Base-by-base conservation (phyloP, 1,140 invertebrate genomes). In the Frieseomelitta varia region DNA sequence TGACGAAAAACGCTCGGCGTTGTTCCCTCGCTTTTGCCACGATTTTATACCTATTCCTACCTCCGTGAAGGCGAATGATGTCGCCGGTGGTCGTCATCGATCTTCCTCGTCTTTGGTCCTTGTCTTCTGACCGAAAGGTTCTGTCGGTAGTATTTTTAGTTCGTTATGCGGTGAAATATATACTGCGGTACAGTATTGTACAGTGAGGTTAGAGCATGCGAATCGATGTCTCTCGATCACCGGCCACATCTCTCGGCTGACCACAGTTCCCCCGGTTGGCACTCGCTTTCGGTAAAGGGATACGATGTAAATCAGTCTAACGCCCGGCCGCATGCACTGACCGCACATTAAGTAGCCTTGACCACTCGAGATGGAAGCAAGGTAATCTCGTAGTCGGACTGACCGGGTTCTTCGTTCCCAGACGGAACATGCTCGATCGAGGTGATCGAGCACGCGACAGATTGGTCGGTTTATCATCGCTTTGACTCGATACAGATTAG, bases 241-340 rank as follows among this genome's bases (percentile, higher is more conserved):
- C 83, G 89, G 92, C 91, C 88, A 92, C 93, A 93, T 93, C 91
- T 92, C 92, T 93, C 93, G 91, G 90, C 81, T 85, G 90, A 94
- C 93, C 93, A 68, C 93, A 94, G 90, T 85, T 81, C 75, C 84
- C 90, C 2, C 77, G 85, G 80, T 83, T 88, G 77, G 85, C 84
- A 82, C 87, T 90, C 85, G 89, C 85, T 84, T 90, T 87, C 90
- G 88, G 90, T 88, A 89, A 91, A 91, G 90, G 91, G 90, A 91
- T 91, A 89, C 84, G 90, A 93, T 93, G 93, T 94, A 94, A 94
- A 94, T 94, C 93, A 93, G 93, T 93, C 93, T 87, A 79, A 90
- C 89, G 93, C 92, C 92, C 91, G 88, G 89, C 81, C 92, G 85
- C 90, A 86, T 91, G 88, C 88, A 88, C 87, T 69, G 85, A 89